Conservation (phyloP, 2,113 vertebrate genomes). For the Casuarius casuarius region DNA sequence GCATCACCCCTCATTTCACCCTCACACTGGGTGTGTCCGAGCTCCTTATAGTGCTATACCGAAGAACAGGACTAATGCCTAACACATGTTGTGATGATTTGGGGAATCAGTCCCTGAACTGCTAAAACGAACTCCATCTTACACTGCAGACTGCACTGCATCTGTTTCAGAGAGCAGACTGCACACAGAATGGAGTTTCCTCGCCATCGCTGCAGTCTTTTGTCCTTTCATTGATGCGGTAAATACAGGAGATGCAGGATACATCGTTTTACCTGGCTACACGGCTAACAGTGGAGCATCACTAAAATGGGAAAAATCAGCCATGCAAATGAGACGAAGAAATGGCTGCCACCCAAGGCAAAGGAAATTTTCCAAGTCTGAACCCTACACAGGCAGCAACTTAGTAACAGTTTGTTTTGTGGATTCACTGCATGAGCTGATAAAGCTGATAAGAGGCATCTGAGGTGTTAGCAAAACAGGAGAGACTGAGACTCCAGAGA, state of each 20-base stretch:
- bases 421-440: constrained; percentile 35
- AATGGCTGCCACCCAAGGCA: constrained; percentile 11
- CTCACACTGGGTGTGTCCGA: neutral
- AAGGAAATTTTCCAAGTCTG: constrained; percentile 37
- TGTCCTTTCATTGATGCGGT: neutral
- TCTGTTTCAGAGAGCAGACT: neutral
- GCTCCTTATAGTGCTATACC: neutral
- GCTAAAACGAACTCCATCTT: neutral
- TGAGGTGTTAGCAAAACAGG: constrained; percentile 46
- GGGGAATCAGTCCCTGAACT: neutral
- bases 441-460: constrained; percentile 46
- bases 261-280: neutral
- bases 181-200: neutral
- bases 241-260: neutral
- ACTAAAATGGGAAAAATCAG: constrained; percentile 7
- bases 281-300: neutral
- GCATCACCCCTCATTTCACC: neutral
- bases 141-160: neutral
- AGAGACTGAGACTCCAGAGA: neutral
- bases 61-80: neutral
- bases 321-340: neutral
- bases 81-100: neutral
- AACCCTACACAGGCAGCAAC: constrained; percentile 27
- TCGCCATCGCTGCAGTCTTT: neutral
- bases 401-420: constrained; percentile 37